Percentiles rank a stretch among this genome's conserved stretches.
Conservation (phyloP, 2,888 invertebrate species). For the Elegia similella region DNA sequence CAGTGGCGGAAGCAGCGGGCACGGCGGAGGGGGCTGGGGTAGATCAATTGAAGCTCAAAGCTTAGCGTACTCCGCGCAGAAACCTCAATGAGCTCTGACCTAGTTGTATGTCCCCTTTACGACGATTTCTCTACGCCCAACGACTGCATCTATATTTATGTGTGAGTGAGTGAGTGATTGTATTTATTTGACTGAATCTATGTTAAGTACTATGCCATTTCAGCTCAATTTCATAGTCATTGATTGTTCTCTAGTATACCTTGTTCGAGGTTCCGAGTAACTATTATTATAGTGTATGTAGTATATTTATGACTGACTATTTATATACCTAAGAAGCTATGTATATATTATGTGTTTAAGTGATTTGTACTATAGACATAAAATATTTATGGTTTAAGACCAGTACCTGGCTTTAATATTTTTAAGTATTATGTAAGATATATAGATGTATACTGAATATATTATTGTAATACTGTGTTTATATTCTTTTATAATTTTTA, state of each 20-base stretch:
- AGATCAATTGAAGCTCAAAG: slow-evolving; percentile 89
- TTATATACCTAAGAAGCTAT: slow-evolving; percentile 28
- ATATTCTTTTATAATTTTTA: slow-evolving; percentile 19
- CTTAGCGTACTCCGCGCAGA: slow-evolving; percentile 90
- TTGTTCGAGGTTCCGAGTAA: slow-evolving; percentile 38
- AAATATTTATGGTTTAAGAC: slow-evolving; percentile 37
- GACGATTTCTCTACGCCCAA: slow-evolving; percentile 57
- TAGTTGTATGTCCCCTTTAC: slow-evolving; percentile 59
- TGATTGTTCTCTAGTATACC: slow-evolving; percentile 45
- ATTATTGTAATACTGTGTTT: slow-evolving; percentile 25
- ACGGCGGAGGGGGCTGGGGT: slow-evolving; percentile 86
- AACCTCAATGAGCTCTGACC: slow-evolving; percentile 76
- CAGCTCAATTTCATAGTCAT: slow-evolving; percentile 37
- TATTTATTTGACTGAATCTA: slow-evolving; percentile 57
- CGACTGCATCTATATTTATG: slow-evolving; percentile 45
- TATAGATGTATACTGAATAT: slow-evolving; percentile 33
- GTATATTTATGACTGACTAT: slow-evolving; percentile 23
- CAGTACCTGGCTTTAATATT: slow-evolving; percentile 72
- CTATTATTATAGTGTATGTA: slow-evolving; percentile 40
- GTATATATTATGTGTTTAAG: slow-evolving; percentile 43
- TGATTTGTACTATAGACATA: slow-evolving; percentile 29
- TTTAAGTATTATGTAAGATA: slow-evolving; percentile 56
- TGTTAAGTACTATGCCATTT: slow-evolving; percentile 40
- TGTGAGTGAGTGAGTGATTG: slow-evolving; percentile 53
- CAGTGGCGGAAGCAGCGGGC: slow-evolving; percentile 73